These are phyloP conservation scores for Melitaea cinxia DNA, from an alignment of 1,140 invertebrate species.

Conservation along the genomic window DNA sequence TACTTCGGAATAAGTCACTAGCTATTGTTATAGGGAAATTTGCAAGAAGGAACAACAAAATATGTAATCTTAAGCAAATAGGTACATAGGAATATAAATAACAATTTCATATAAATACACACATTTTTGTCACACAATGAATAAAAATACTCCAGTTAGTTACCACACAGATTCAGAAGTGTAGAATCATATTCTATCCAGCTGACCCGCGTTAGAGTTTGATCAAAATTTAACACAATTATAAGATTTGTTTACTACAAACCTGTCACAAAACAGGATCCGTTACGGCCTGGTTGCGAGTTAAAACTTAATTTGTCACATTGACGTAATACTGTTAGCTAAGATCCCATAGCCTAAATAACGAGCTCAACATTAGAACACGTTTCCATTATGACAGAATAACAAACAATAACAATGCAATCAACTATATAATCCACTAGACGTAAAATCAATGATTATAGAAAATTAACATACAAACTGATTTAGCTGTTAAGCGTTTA, in stretches of 20 bases:
- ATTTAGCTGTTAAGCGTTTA: neutral
- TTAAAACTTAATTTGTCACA: conserved; percentile 45
- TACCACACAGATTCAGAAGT: no score
- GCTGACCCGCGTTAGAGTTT: neutral
- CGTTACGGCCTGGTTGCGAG: conserved; percentile 28
- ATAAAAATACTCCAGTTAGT: no score
- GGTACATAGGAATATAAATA: no score
- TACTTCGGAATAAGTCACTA: no score
- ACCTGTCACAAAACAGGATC: conserved; percentile 34
- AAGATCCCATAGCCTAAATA: conserved; percentile 39
- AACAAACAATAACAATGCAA: neutral
- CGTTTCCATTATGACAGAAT: conserved; percentile 16
- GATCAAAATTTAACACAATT: conserved; percentile 28
- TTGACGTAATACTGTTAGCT: conserved; percentile 36
- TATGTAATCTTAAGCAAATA: no score
- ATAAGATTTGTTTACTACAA: conserved; percentile 26
- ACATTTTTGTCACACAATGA: no score
- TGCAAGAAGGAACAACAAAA: no score
- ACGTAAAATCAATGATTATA: no score
- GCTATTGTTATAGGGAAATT: no score
- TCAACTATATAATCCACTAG: no score
- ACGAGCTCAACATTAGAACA: conserved; percentile 47
- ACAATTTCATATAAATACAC: no score
- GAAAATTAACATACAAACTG: neutral
- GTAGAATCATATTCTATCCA: neutral